phyloP scores from a whole-genome alignment of 2,888 invertebrate genomes.

The Drosophila stalkeri region DNA sequence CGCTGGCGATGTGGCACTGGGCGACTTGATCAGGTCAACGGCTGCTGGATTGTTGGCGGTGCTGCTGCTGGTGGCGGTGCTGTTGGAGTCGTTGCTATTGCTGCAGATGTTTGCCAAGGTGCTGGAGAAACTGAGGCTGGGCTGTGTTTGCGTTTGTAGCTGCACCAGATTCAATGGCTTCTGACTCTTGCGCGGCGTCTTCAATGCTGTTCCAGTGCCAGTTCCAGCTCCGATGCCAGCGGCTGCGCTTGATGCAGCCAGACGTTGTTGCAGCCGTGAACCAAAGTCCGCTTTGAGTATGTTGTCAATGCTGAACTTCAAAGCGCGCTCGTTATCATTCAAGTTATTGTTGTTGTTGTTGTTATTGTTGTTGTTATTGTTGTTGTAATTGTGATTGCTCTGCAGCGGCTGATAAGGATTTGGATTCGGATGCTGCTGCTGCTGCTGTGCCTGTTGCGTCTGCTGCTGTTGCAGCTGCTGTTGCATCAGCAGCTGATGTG shows the following conservation, averaged over 20 bases:
- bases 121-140: slow-evolving; percentile 72
- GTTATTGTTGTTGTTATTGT: slow-evolving; percentile 44
- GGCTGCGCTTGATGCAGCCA: slow-evolving; percentile 36
- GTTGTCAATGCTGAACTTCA: slow-evolving; percentile 94
- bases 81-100: slow-evolving; percentile 84
- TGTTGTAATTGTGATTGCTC: slow-evolving; percentile 64
- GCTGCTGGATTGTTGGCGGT: slow-evolving; percentile 59
- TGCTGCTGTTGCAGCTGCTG: slow-evolving; percentile 72
- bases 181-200: slow-evolving; percentile 54
- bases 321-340: slow-evolving; percentile 86
- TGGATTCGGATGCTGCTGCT: slow-evolving; percentile 51
- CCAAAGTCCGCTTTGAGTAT: slow-evolving; percentile 95
- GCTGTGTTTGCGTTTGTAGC: slow-evolving; percentile 66
- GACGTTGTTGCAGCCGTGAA: slow-evolving; percentile 59
- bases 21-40: slow-evolving; percentile 62
- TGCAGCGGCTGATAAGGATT: slow-evolving; percentile 42
- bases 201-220: slow-evolving; percentile 31
- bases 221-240: slow-evolving; percentile 3
- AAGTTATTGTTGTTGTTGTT: slow-evolving; percentile 59
- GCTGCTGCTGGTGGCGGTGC: slow-evolving; percentile 83
- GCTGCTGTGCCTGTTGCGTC: slow-evolving; percentile 71
- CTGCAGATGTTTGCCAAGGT: slow-evolving; percentile 83
- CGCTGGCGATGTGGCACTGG: slow-evolving; percentile 53
- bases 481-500: slow-evolving; percentile 50
- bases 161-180: slow-evolving; percentile 66